Conservation (phyloP, 2,797 vertebrate species). For the Gallirallus australis region DNA sequence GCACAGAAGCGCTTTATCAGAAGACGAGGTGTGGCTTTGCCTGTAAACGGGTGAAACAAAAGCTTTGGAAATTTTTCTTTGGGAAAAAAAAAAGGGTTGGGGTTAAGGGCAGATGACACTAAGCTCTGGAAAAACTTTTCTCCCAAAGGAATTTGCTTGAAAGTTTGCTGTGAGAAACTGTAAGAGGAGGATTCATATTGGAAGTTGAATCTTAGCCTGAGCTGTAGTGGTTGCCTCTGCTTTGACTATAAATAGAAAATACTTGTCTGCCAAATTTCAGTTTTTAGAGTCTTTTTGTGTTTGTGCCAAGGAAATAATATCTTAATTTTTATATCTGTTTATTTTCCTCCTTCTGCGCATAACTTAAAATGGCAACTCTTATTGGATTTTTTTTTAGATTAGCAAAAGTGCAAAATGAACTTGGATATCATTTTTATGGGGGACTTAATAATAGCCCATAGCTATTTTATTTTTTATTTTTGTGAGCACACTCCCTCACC, state of each 20-base stretch:
- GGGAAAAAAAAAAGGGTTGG: not conserved
- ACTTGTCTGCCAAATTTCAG: constrained; percentile 26
- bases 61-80: constrained; percentile 25
- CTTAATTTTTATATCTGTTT: constrained; percentile 66
- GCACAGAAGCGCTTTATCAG: constrained; percentile 42
- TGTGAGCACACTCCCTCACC: not conserved
- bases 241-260: constrained; percentile 59
- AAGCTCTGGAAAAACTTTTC: constrained; percentile 30
- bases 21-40: constrained; percentile 34
- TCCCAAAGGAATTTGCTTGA: constrained; percentile 56
- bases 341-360: constrained; percentile 17
- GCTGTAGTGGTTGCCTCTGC: not conserved
- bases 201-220: constrained; percentile 30
- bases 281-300: constrained; percentile 51
- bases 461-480: constrained; percentile 1
- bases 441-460: not conserved
- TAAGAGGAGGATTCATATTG: constrained; percentile 18
- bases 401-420: not conserved
- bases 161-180: constrained; percentile 57
- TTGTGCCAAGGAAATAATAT: constrained; percentile 46
- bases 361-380: constrained; percentile 18
- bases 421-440: not conserved
- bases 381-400: not conserved
- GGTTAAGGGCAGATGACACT: constrained; percentile 32
- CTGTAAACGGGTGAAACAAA: not conserved